These are phyloP conservation scores for Poecile montanus DNA, from an alignment of 2,797 vertebrate genomes.

Conservation along the genomic window DNA sequence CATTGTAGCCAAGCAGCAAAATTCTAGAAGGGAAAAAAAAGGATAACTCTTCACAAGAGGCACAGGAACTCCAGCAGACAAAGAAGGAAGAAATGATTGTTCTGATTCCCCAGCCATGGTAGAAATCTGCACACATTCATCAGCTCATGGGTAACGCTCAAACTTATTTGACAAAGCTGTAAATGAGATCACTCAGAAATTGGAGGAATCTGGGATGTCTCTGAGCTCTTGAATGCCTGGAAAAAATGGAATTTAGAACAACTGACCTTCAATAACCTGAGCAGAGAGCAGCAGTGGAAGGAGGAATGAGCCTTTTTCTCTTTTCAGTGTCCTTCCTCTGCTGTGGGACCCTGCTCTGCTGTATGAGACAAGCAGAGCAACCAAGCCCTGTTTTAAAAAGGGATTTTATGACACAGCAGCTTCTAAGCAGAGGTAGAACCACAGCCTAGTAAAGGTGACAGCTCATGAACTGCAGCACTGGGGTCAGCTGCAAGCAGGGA, in stretches of 20 bases:
- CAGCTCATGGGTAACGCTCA: background rate
- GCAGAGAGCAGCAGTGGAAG: background rate
- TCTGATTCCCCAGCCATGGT: background rate
- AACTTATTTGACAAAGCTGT: background rate
- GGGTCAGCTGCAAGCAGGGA: background rate
- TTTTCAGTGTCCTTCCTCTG: background rate
- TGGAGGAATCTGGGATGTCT: slow-evolving; percentile 11
- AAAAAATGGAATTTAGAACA: slow-evolving; percentile 6
- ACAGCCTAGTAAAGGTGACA: background rate
- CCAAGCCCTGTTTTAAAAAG: background rate
- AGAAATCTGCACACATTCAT: background rate
- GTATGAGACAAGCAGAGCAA: background rate
- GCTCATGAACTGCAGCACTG: background rate
- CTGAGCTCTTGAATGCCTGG: background rate
- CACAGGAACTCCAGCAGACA: background rate
- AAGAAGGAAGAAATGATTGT: background rate
- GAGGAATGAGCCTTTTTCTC: background rate
- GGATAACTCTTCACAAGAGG: background rate
- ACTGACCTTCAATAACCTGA: background rate
- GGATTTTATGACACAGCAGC: background rate
- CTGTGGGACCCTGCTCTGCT: background rate
- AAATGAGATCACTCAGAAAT: slow-evolving; percentile 21
- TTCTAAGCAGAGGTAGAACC: background rate
- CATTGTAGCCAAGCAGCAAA: background rate
- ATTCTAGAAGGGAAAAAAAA: background rate